Evolutionary conservation across 2,888 invertebrate species (phyloP), one percentile per base, ranked within the genome.

Genomic region (Lathronympha strigana): DNA sequence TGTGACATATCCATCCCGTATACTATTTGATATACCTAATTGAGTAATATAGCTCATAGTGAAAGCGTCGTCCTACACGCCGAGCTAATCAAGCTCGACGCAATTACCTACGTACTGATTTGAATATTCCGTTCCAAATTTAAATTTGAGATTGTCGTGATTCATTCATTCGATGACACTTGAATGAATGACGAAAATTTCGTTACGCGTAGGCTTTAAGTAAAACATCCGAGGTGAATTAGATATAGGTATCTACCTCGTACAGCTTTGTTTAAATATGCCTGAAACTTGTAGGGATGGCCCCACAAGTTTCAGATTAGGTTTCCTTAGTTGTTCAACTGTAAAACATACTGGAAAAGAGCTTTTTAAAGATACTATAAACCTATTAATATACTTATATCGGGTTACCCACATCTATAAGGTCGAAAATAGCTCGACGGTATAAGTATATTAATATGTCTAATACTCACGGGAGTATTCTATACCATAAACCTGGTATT

Each of bases 141-240:
- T 86, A 81, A 87, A 88, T 83, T 81, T 82, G 75, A 83, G 83
- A 87, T 86, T 74, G 72, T 73, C 69, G 71, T 86, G 85, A 73
- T 72, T 73, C 69, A 71, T 79, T 86, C 83, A 84, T 81, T 72
- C 68, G 74, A 76, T 74, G 78, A 80, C 73, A 74, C 47, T 58
- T 63, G 51, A 63, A 66, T 55, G 66, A 66, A 58, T 53, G 54
- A 58, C 43, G 49, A 55, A 33, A 57, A 66, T 62, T 36, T 61
- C 15, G 19, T 40, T 9, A 43, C 31, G 53, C 25, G 63, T 60
- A 64, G 64, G 64, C 15, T 58, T 45, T 38, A 36, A 21, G 4
- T 43, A n/a, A 53, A n/a, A 19, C 31, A 50, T 33, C 31, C 23
- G 31, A 43, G 43, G 11, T 25, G 38, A 4, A 25, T 38, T n/a